phyloP scores from a whole-genome alignment of 2,113 vertebrate genomes.

The Nannospalax galili region DNA sequence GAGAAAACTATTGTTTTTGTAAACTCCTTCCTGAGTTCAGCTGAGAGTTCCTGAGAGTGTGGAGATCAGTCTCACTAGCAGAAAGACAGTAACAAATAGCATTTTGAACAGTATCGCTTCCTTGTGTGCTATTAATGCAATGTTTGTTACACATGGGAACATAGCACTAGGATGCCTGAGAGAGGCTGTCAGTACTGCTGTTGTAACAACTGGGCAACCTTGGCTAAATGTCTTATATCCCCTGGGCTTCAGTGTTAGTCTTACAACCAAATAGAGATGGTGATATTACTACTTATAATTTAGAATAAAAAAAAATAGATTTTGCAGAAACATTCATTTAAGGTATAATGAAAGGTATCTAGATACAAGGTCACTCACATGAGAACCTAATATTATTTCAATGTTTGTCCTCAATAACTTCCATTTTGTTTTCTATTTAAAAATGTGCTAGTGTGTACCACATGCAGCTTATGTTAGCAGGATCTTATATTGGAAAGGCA shows the following conservation, averaged over 20 bases:
- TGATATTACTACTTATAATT: neutral
- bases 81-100: neutral
- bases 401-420: neutral
- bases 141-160: neutral
- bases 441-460: neutral
- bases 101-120: neutral
- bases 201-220: neutral
- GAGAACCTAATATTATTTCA: neutral
- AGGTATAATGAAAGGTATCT: neutral
- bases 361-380: neutral
- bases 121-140: neutral
- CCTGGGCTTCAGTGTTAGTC: neutral
- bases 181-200: accelerated
- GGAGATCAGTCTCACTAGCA: neutral
- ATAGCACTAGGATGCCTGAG: neutral
- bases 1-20: neutral
- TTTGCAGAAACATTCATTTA: neutral
- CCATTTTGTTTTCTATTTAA: neutral
- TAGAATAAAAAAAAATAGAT: neutral
- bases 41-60: neutral
- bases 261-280: neutral
- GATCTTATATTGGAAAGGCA: neutral
- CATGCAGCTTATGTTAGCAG: neutral
- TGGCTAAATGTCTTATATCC: neutral
- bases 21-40: neutral